These are phyloP conservation scores for Herminia tarsipennalis DNA, from an alignment of 2,888 invertebrate species.

Conservation along the genomic window DNA sequence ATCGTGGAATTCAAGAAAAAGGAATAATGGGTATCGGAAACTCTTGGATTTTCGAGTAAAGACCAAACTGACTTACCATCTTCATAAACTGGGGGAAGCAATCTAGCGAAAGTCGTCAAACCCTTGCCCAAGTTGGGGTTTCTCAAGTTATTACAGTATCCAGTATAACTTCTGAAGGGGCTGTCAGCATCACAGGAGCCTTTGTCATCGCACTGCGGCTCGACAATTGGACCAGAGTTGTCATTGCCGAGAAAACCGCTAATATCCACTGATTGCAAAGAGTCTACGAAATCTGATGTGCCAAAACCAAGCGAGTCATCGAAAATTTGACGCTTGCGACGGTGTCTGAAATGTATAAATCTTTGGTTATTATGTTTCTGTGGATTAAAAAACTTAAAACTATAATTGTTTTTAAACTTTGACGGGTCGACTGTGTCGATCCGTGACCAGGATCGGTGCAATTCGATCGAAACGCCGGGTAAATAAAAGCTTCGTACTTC, in stretches of 20 bases:
- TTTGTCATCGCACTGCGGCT: conserved; percentile 90
- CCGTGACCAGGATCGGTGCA: too few species aligned
- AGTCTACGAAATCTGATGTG: conserved; percentile 88
- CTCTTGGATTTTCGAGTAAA: too few species aligned
- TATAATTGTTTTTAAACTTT: too few species aligned
- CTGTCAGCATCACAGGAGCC: conserved; percentile 89
- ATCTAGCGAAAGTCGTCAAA: conserved; percentile 93
- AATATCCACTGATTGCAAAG: conserved; percentile 92
- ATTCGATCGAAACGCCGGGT: too few species aligned
- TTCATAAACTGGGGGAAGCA: conserved; percentile 94
- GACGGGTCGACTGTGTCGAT: too few species aligned
- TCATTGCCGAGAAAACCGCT: conserved; percentile 88
- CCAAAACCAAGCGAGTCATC: conserved; percentile 82
- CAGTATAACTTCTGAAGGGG: conserved; percentile 91
- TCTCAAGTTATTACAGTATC: conserved; percentile 94
- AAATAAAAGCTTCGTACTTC: too few species aligned
- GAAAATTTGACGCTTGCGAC: conserved; percentile 91
- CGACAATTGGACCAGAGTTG: conserved; percentile 85
- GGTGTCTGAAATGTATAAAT: conserved; percentile 61
- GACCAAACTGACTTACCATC: conserved; percentile 91
- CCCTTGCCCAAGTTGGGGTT: conserved; percentile 94
- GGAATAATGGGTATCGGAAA: too few species aligned
- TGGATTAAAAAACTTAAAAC: too few species aligned
- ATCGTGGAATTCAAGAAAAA: too few species aligned
- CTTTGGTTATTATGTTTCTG: too few species aligned